Percentiles rank a stretch among this genome's conserved stretches.
phyloP scores from a whole-genome alignment of 2,888 invertebrate genomes.

The Hydriomena furcata region DNA sequence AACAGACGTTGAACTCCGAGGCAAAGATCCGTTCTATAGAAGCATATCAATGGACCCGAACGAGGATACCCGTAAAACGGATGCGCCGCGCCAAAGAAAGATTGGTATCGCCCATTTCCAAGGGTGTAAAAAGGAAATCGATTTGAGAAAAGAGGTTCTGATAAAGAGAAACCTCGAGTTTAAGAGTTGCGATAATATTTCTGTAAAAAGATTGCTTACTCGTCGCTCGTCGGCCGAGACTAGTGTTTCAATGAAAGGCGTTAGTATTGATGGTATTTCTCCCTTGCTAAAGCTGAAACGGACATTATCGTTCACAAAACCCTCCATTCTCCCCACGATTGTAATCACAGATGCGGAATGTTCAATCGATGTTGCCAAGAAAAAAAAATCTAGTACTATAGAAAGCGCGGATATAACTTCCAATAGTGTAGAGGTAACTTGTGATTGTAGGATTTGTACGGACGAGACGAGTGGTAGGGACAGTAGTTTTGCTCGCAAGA shows the following conservation, averaged over 20 bases:
- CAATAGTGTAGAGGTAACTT: constrained; percentile 61
- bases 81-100: constrained; percentile 49
- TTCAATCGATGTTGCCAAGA: constrained; percentile 53
- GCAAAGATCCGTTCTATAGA: constrained; percentile 47
- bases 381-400: constrained; percentile 50
- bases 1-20: constrained; percentile 39
- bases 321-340: constrained; percentile 43
- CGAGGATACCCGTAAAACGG: constrained; percentile 27
- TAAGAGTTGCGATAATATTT: constrained; percentile 59
- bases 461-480: constrained; percentile 41
- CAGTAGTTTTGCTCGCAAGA: constrained; percentile 53
- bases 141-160: constrained; percentile 61
- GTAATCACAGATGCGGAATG: constrained; percentile 41
- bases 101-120: constrained; percentile 51
- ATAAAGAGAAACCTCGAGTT: constrained; percentile 49
- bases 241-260: constrained; percentile 8
- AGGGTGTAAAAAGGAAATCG: constrained; percentile 47
- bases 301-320: constrained; percentile 26
- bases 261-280: constrained; percentile 20
- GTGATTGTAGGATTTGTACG: constrained; percentile 74
- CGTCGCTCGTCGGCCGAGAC: constrained; percentile 35
- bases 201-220: constrained; percentile 32
- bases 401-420: constrained; percentile 37
- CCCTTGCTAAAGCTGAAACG: constrained; percentile 41
- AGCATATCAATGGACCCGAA: constrained; percentile 48